A percentile compares a stretch with the other conserved stretches of the same genome.
These are phyloP conservation scores for Tapera naevia DNA, from an alignment of 2,797 vertebrate species.

Conservation along the genomic window DNA sequence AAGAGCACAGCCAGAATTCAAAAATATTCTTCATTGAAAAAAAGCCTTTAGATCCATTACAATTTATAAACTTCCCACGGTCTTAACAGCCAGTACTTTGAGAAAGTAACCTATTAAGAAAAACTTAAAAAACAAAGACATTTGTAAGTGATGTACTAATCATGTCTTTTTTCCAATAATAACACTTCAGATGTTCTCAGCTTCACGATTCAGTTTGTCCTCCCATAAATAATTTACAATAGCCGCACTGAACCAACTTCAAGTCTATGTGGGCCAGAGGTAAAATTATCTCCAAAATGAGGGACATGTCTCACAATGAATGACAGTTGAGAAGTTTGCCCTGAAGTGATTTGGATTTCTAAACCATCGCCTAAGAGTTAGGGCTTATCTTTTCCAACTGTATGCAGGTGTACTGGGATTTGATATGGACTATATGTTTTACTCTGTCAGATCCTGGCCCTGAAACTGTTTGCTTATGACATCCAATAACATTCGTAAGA, in stretches of 20 bases:
- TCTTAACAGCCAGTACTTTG: background rate
- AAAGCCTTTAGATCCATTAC: background rate
- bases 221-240: background rate
- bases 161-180: background rate
- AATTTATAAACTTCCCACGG: background rate
- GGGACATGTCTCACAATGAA: background rate
- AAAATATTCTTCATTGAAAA: background rate
- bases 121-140: background rate
- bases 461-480: background rate
- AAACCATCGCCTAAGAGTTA: background rate
- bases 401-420: background rate
- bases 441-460: background rate
- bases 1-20: background rate
- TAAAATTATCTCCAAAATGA: slow-evolving; percentile 10
- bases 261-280: background rate
- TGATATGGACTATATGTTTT: background rate
- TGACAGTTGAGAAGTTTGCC: background rate
- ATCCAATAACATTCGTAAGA: background rate
- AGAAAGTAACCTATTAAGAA: background rate
- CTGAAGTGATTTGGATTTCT: background rate
- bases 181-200: background rate
- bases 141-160: background rate
- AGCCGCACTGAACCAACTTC: background rate
- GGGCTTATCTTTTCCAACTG: background rate
- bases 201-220: background rate